Base-by-base conservation (phyloP, 64 coral and sea anemone genomes). In the Montipora sp. region DNA sequence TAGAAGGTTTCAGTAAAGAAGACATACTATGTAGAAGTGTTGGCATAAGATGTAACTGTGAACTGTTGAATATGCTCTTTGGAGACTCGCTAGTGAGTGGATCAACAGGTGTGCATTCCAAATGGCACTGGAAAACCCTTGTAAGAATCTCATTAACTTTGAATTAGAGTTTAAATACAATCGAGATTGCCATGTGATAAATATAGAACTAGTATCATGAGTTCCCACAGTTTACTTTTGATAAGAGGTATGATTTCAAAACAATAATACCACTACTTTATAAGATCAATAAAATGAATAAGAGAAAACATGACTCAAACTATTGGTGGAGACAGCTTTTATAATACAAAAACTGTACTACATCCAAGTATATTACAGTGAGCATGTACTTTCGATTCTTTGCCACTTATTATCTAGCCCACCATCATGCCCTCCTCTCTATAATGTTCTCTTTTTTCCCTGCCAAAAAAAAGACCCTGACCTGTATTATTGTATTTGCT, bases 141-240 rank as follows among this genome's bases (percentile, higher is more conserved):
- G 48, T 85, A 72, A 85, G 5, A 50, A 85, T 71, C 82, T 71
- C 63, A 63, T 81, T 36, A 63, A 81, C 21, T 51, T 61, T 60
- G 55, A 23, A 81, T 81, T 81, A 81, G 11, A 11, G 46, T 18
- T 21, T 71, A 68, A 85, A 15, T 16, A 51, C 53, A 57, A 57
- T 8, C 7, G 47, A 78, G 75, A 78, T 78, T 78, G 75, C 46
- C 13, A 16, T 23, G 36, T 85, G 82, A 72, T 50, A 49, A 51
- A 46, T 10, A 36, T 36, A 71, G 3, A 71, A 61, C 59, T 9
- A 57, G 59, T 51, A 80, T 59, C 50, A 55, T 7, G n/a, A 27
- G 14, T 47, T 22, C 7, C 18, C 66, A 83, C 43, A 83, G 47
- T 60, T 83, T 12, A 66, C 59, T 83, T 60, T 8, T 16, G 23